These are phyloP conservation scores for Pelecanus crispus DNA, from an alignment of 2,113 vertebrate species.

Conservation along the genomic window DNA sequence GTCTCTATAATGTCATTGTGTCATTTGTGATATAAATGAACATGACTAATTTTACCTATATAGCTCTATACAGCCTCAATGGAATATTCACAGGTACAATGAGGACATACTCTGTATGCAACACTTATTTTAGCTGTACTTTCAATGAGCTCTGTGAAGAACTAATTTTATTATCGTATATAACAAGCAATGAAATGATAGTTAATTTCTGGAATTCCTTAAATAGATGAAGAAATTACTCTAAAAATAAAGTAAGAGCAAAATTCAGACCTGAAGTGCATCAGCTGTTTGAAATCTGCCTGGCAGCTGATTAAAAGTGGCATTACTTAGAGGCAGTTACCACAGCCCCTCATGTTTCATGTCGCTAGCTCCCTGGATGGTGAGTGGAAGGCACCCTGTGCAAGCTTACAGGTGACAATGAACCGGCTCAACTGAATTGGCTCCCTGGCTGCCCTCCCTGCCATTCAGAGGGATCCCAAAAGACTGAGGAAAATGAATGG, in stretches of 20 bases:
- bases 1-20: neutral
- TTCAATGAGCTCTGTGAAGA: neutral
- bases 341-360: neutral
- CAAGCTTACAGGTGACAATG: neutral
- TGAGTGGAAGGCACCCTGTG: neutral
- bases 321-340: neutral
- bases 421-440: neutral
- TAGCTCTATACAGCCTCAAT: neutral
- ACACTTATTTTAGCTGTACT: neutral
- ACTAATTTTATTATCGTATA: neutral
- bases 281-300: neutral
- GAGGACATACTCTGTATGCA: neutral
- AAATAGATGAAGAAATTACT: constrained; percentile 33
- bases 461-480: neutral
- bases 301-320: neutral
- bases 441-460: neutral
- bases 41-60: neutral
- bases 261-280: neutral
- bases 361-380: neutral
- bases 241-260: constrained; percentile 28
- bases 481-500: neutral
- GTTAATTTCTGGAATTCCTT: constrained; percentile 35
- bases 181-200: neutral
- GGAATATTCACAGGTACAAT: neutral
- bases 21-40: neutral